Evolutionary conservation across 2,113 vertebrate genomes (phyloP), one percentile per base, ranked within the genome.

Genomic region (Sphyrna mokarran): DNA sequence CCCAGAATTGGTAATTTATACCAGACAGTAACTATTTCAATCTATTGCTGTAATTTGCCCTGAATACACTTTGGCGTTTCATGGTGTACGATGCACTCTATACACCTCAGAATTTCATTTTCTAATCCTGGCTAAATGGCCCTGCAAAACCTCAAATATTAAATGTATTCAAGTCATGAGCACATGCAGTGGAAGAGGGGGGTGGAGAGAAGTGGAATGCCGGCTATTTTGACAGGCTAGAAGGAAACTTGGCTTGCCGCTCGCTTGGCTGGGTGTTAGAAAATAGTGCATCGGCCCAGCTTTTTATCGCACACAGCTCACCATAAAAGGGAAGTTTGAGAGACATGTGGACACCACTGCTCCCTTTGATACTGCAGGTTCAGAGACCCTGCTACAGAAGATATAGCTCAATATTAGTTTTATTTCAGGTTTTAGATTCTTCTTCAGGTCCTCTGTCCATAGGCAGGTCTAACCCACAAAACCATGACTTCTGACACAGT

Each of bases 291-390:
- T 26, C n/a, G 13, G 58, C 58, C 14, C 29, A 66, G 89, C 33
- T 66, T 91, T 91, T 37, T 66, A 66, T 63, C 61, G n/a, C 58
- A 37, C 16, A 2, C 89, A 66, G 29, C 61, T 91, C 58, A 37
- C 89, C 89, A 91, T 91, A 63, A 91, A 91, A 91, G 89, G 89
- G 33, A 63, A 66, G 37, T 33, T 91, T 91, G 29, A 91, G 89
- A 66, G 29, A 37, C 58, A 63, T 91, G 33, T 37, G 89, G 89
- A 63, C 29, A 66, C 20, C 33, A 66, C 61, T 16, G 54, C 54
- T 90, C 87, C 87, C 54, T 91, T 91, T 91, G 33, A 63, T n/a
- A 91, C 89, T 63, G 0, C n/a, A n/a, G 89, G 58, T 91, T 91
- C 61, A 6, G 58, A 66, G 58, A 33, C 66, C 33, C 58, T 66